Evolutionary conservation across 2,797 vertebrate species (phyloP).

Genomic region (Sebastes hopkinsi): DNA sequence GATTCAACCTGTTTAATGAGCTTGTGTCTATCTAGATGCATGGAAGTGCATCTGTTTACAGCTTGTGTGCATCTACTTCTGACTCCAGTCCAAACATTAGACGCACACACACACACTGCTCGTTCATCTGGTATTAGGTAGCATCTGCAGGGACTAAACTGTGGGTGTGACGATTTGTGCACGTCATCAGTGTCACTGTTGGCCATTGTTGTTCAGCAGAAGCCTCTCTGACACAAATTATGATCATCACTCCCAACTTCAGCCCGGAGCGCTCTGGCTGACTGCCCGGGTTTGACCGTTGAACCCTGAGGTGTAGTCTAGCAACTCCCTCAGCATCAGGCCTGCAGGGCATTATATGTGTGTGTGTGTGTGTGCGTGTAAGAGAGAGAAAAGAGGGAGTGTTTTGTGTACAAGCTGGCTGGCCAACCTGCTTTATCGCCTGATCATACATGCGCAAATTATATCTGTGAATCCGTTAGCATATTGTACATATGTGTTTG

Average conservation of each 20-base stretch:
- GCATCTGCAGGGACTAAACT: constrained; percentile 14
- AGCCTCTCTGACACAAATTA: constrained; percentile 35
- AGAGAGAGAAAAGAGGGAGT: neutral
- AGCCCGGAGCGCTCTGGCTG: constrained; percentile 44
- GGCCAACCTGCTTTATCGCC: neutral
- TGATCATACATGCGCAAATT: neutral
- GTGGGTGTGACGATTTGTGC: constrained; percentile 5
- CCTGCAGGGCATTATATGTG: constrained; percentile 26
- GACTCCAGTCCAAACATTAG: neutral
- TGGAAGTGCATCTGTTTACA: constrained; percentile 7
- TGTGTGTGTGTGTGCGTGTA: neutral
- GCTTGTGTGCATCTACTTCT: neutral
- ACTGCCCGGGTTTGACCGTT: constrained; percentile 57
- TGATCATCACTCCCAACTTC: constrained; percentile 37
- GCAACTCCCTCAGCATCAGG: constrained; percentile 21
- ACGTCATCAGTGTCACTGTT: constrained; percentile 7
- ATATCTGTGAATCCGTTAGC: neutral
- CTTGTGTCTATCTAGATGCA: constrained; percentile 4
- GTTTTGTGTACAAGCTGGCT: constrained; percentile 9
- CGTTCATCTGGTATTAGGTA: constrained; percentile 13
- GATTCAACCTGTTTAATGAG: constrained; percentile 47
- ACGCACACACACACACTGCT: neutral
- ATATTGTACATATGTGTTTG: neutral
- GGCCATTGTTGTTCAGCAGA: constrained; percentile 35
- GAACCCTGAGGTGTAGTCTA: constrained; percentile 57